Percentiles rank a stretch among this genome's conserved stretches.
phyloP scores from a whole-genome alignment of 2,113 vertebrate genomes.

The Pipa parva region DNA sequence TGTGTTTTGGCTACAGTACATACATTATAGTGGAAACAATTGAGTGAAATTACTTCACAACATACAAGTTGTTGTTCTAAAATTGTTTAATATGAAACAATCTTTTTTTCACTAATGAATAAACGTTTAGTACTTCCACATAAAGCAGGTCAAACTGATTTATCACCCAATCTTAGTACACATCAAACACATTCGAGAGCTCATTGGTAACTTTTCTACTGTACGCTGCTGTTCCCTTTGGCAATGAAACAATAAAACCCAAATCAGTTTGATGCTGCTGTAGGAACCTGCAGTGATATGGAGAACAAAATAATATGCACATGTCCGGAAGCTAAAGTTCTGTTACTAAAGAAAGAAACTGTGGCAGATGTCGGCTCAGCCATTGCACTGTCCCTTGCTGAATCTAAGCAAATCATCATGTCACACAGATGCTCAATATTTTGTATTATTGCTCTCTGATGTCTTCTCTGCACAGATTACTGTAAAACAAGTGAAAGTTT shows the following conservation, averaged over 20 bases:
- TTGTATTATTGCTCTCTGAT: neutral
- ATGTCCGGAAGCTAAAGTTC: conserved; percentile 18
- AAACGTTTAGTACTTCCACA: no score
- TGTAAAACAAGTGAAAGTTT: neutral
- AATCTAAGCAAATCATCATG: neutral
- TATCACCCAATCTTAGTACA: no score
- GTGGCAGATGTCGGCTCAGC: conserved; percentile 18
- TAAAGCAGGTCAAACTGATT: no score
- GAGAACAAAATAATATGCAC: conserved; percentile 13
- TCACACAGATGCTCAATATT: conserved; percentile 23
- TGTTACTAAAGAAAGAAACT: conserved; percentile 11
- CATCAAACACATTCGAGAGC: neutral
- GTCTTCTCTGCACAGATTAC: neutral
- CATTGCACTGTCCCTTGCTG: conserved; percentile 7
- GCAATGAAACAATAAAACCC: neutral
- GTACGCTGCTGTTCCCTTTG: neutral
- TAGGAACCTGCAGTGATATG: conserved; percentile 17
- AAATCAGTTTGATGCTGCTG: conserved; percentile 7
- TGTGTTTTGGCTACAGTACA: no score
- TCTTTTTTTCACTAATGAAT: no score
- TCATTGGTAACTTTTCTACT: neutral
- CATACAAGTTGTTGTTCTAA: no score
- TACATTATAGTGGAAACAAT: no score
- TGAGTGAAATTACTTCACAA: no score
- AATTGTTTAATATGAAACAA: no score